phyloP scores from a whole-genome alignment of 2,797 vertebrate species.

The Sebastes itinus region DNA sequence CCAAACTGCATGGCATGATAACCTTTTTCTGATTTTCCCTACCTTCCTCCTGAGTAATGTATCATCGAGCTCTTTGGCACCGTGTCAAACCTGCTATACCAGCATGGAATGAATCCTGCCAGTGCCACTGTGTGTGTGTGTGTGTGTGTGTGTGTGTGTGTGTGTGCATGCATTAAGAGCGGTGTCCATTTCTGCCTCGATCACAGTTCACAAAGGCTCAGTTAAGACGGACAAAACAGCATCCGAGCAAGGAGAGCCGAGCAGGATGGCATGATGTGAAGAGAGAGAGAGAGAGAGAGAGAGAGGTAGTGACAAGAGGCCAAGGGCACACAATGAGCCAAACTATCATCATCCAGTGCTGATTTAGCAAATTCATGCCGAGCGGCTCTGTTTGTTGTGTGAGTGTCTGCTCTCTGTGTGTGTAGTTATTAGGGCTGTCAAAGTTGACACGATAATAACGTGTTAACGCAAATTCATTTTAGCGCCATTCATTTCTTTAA shows the following conservation, averaged over 20 bases:
- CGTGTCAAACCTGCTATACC: conserved; percentile 55
- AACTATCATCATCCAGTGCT: conserved; percentile 23
- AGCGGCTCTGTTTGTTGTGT: neutral
- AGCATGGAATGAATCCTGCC: conserved; percentile 48
- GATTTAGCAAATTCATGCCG: conserved; percentile 14
- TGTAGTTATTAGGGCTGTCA: neutral
- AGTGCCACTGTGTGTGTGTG: conserved; percentile 20
- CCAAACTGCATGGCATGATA: neutral
- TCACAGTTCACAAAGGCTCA: conserved; percentile 74
- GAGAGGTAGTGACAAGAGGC: neutral
- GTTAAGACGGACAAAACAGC: conserved; percentile 50
- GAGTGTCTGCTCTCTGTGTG: neutral
- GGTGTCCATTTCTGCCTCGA: conserved; percentile 79
- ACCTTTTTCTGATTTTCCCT: neutral
- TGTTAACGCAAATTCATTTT: no score
- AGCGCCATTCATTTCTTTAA: no score
- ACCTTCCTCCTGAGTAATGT: neutral
- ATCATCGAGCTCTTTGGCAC: conserved; percentile 30
- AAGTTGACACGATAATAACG: no score
- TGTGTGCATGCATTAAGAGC: conserved; percentile 52
- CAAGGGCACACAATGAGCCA: conserved; percentile 16
- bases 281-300: neutral
- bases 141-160: conserved; percentile 34
- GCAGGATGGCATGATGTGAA: neutral
- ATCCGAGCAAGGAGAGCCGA: conserved; percentile 9